Evolutionary conservation across 2,797 vertebrate species (phyloP), one percentile per base, ranked within the genome.

Genomic region (Schizopygopsis pylzovi): DNA sequence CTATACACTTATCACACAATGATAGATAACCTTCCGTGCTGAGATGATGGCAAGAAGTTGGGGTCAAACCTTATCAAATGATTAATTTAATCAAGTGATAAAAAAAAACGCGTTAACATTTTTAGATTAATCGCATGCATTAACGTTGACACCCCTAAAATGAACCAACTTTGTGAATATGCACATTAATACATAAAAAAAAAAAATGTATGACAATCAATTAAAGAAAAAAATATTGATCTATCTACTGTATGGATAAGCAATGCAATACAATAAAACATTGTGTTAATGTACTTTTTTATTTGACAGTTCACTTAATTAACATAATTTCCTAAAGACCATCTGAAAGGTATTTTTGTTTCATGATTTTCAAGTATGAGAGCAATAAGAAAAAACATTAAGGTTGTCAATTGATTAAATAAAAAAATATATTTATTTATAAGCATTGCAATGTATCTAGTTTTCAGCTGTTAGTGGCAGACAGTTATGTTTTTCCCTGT

Each of bases 381-480:
- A 65, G 61, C 25, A 65, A 28, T 28, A 28, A 28, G 4, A 28
- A 25, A 61, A 61, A 25, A 61, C 25, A 12, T 1, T 2, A 11
- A 25, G 5, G 7, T 9, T 33, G 13, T 0, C 63, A 4, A 8
- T 18, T 16, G 37, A 20, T 67, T 37, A 18, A 37, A 65, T 15
- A 4, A 67, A 67, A 28, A 49, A 67, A 67, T 1, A 0, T 2
- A 2, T 33, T 37, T 33, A 18, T 67, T 33, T 37, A 18, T 9
- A 37, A 37, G 63, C 63, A 16, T 37, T 67, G 63, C 28, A 8
- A 1, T 67, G 3, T 37, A 37, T 67, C 6, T 37, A 37, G 13
- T 67, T 67, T 65, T 67, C 6, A 67, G 65, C 33, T 68, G 33
- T 68, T 67, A 37, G 37, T 83, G 71, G 25, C 71, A 65, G 82